phyloP scores from a whole-genome alignment of 1,140 invertebrate species.

The Carposina sasakii region DNA sequence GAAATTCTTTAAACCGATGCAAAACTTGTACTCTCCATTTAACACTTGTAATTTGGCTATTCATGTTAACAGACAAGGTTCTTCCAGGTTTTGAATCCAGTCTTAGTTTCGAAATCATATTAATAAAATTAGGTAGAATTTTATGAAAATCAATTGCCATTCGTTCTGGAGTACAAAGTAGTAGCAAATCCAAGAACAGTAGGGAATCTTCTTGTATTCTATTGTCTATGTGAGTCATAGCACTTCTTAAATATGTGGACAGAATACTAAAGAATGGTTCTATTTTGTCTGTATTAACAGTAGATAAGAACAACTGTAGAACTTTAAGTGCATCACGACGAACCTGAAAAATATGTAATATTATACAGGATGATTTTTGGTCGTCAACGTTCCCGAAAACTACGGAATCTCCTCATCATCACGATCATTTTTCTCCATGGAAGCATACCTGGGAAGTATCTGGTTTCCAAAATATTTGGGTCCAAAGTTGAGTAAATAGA shows the following conservation, averaged over 20 bases:
- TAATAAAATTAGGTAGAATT: conserved; percentile 84
- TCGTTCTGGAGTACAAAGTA: conserved; percentile 75
- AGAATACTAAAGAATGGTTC: conserved; percentile 83
- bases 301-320: conserved; percentile 76
- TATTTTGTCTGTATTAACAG: conserved; percentile 65
- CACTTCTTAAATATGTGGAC: conserved; percentile 84
- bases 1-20: conserved; percentile 75
- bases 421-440: too few species aligned
- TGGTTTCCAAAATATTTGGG: too few species aligned
- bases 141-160: conserved; percentile 77
- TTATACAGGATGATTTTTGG: background rate
- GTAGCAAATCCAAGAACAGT: conserved; percentile 80
- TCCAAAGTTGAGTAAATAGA: too few species aligned
- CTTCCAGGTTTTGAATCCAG: conserved; percentile 76
- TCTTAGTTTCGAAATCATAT: conserved; percentile 83
- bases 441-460: too few species aligned
- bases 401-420: too few species aligned
- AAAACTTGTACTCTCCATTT: conserved; percentile 85
- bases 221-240: conserved; percentile 89
- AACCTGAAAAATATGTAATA: conserved; percentile 54
- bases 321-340: conserved; percentile 80
- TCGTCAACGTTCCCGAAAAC: background rate
- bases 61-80: conserved; percentile 77
- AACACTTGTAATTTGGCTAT: conserved; percentile 78
- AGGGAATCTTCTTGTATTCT: conserved; percentile 88